Base-by-base conservation (phyloP, 2,113 vertebrate species). In the Gambusia affinis region DNA sequence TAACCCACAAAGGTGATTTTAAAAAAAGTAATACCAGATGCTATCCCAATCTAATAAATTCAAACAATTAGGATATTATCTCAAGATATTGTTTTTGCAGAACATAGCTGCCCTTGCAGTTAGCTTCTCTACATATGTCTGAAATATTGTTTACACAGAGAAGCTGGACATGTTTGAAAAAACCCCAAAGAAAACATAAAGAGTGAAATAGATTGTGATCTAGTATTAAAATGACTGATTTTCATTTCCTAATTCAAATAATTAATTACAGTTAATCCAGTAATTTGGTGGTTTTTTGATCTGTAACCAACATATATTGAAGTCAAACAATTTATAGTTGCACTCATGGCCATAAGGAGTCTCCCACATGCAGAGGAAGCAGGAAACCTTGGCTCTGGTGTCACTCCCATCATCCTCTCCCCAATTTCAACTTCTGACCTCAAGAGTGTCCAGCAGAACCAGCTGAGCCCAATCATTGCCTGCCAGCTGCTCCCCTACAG, bases 381-480 rank as follows among this genome's bases (percentile, higher is more conserved):
- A 69, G 24, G 77, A n/a, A 64, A 67, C 35, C 35, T 80, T 78
- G 73, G 78, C 65, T 60, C 61, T 80, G 71, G 71, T 78, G 79
- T 74, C 70, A 74, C 69, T 60, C 29, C 4, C 77, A 68, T 67
- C 37, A 24, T 33, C 30, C 67, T 35, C 28, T 15, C 11, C 17
- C 31, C 24, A 29, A 44, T 30, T 17, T 60, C 44, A 71, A 60
- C 57, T 71, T 75, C 81, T 81, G 79, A 81, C 75, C 81, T 28
- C 1, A 73, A 28, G 11, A 88, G 63, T 65, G 76, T 87, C 82
- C 79, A 72, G 77, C 85, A 64, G 42, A 64, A 83, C 87, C 85
- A 91, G 85, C 85, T 90, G 87, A 88, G 82, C 71, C 85, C 86
- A 85, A 85, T 88, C 87, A 83, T 78, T 82, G 76, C 67, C 81